phyloP scores from a whole-genome alignment of 2,888 invertebrate genomes.

The Falcaria lacertinaria region DNA sequence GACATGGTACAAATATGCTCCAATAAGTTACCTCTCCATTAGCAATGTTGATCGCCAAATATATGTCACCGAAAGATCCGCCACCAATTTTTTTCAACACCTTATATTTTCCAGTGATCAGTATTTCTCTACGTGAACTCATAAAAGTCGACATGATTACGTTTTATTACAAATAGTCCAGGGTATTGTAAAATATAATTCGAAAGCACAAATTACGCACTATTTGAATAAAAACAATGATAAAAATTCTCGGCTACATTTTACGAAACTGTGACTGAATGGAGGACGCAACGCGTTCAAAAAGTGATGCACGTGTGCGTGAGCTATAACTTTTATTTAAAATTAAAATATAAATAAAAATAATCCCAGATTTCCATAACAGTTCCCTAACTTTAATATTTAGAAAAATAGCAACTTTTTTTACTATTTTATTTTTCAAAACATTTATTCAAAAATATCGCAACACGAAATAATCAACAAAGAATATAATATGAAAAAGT shows the following conservation, averaged over 20 bases:
- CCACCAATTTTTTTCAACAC: conserved; percentile 98
- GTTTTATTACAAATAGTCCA: conserved; percentile 33
- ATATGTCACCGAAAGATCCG: conserved; percentile 99
- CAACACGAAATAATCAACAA: too few species aligned
- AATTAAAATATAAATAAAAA: too few species aligned
- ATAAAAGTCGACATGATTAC: conserved; percentile 37
- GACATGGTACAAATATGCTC: conserved; percentile 14
- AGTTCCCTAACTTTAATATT: too few species aligned
- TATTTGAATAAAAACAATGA: conserved; percentile 47
- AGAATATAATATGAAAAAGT: too few species aligned
- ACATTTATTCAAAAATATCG: too few species aligned
- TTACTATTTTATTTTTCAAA: too few species aligned
- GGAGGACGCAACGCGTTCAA: conserved; percentile 39
- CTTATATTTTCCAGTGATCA: conserved; percentile 96
- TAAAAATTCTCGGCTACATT: conserved; percentile 55
- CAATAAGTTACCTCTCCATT: conserved; percentile 88
- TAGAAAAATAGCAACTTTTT: too few species aligned
- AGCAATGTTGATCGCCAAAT: conserved; percentile 95
- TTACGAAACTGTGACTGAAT: conserved; percentile 49
- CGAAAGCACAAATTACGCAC: conserved; percentile 51
- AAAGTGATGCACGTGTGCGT: conserved; percentile 27
- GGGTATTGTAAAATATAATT: conserved; percentile 31
- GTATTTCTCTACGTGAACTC: conserved; percentile 81
- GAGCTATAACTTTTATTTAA: too few species aligned
- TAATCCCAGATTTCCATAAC: too few species aligned